Base-by-base conservation (phyloP, 2,797 vertebrate genomes). In the Hoplostethus mediterraneus region DNA sequence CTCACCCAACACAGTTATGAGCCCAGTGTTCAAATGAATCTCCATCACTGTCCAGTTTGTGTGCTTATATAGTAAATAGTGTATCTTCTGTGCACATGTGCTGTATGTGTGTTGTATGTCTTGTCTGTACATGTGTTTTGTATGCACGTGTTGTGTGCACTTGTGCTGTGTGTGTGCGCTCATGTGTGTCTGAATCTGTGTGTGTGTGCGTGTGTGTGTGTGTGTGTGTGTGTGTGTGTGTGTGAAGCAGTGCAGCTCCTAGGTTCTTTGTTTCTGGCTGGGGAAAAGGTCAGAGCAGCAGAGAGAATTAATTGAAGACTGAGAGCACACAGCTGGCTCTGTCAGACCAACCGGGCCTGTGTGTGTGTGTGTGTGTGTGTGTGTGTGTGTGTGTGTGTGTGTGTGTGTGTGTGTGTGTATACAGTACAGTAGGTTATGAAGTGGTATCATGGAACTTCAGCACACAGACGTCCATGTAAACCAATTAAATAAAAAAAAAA, bases 241-340 rank as follows among this genome's bases (percentile, higher is more conserved):
- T 25, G 47, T 25, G 61, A 25, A 45, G 36, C 17, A 42, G 67
- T 53, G 77, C 65, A 69, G 83, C 64, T 60, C 75, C 64, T 57
- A 82, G 76, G 85, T 89, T 89, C 86, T 89, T 84, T 92, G 90
- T 93, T 88, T 89, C 86, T 76, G 74, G 84, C 48, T 53, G 70
- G 82, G 87, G 84, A 89, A 90, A 93, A 94, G 93, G 93, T 94
- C 93, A 93, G 88, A 86, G 89, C 80, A 88, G 90, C 91, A 87
- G 86, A 88, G 88, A 89, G 90, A 94, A 92, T 94, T 93, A 91
- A 91, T 92, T 92, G 92, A 92, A 90, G 92, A 87, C 85, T 87
- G 84, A 87, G 85, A 80, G 82, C 76, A 78, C 84, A 82, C 87
- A 90, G 84, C 89, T 92, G 91, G 71, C 63, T 88, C 85, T 92